Evolutionary conservation across 1,140 invertebrate genomes (phyloP).

Genomic region (Micrasema longulum): DNA sequence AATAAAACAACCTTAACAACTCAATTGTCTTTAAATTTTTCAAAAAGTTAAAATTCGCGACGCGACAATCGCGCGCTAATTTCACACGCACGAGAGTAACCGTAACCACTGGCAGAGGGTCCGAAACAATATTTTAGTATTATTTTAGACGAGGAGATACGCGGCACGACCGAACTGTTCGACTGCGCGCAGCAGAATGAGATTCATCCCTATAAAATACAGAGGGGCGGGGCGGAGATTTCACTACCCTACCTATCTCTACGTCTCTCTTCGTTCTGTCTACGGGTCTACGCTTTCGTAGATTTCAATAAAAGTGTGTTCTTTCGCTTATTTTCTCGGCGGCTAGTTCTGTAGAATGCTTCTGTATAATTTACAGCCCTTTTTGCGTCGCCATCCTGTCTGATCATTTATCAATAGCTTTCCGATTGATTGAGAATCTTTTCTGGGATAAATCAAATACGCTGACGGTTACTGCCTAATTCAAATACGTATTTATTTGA

Average conservation of each 20-base stretch:
- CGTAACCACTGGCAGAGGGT: not conserved
- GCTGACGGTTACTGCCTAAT: too few relatives aligned
- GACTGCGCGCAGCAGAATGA: conserved; percentile 49
- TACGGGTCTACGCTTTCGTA: conserved; percentile 43
- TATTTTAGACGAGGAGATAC: not conserved
- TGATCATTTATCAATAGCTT: conserved; percentile 50
- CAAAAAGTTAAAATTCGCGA: too few relatives aligned
- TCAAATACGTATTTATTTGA: too few relatives aligned
- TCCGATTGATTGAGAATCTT: conserved; percentile 26
- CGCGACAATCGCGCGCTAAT: too few relatives aligned
- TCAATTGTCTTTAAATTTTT: too few relatives aligned
- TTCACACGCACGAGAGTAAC: too few relatives aligned
- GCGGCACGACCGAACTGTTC: conserved; percentile 38
- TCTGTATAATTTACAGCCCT: conserved; percentile 46
- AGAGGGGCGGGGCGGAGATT: conserved; percentile 40
- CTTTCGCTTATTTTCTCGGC: conserved; percentile 45
- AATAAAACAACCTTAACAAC: too few relatives aligned
- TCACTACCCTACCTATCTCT: not conserved
- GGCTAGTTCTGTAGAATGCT: conserved; percentile 27
- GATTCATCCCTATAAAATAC: conserved; percentile 42
- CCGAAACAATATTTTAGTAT: conserved; percentile 7
- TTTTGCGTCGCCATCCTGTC: conserved; percentile 27
- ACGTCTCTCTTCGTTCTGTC: conserved; percentile 17
- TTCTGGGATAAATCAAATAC: not conserved
- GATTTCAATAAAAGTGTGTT: conserved; percentile 52